Evolutionary conservation across 1,140 invertebrate genomes (phyloP).

Genomic region (Orchestia grillus): DNA sequence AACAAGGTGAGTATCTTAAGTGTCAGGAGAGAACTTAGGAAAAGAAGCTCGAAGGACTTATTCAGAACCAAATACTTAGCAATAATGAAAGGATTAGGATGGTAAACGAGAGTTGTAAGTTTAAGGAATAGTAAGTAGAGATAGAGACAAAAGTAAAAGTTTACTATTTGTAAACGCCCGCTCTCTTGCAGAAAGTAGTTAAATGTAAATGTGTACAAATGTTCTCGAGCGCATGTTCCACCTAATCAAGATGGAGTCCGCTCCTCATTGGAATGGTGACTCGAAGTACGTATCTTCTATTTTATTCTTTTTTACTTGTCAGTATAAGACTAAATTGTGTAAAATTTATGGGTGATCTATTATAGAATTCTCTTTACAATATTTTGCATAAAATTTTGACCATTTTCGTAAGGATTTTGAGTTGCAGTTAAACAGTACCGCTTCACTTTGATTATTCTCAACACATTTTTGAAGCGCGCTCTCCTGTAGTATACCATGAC

Average conservation of each 20-base stretch:
- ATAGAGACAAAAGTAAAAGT: not conserved
- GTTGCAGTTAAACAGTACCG: no score
- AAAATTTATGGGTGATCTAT: not conserved
- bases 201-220: constrained; percentile 29
- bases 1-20: not conserved
- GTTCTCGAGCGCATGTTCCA: not conserved
- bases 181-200: not conserved
- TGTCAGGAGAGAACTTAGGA: not conserved
- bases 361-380: not conserved
- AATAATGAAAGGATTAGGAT: constrained; percentile 18
- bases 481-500: not conserved
- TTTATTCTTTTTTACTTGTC: not conserved
- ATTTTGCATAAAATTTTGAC: not conserved
- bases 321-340: not conserved
- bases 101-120: not conserved
- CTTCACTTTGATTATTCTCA: no score
- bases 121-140: constrained; percentile 28
- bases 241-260: not conserved
- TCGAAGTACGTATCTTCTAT: not conserved
- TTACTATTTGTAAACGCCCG: not conserved
- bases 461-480: not conserved
- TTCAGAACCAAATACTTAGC: constrained; percentile 48
- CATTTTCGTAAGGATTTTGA: not conserved
- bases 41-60: not conserved
- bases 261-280: not conserved